These are phyloP conservation scores for Limnephilus lunatus DNA, from an alignment of 2,888 invertebrate species.

Conservation along the genomic window DNA sequence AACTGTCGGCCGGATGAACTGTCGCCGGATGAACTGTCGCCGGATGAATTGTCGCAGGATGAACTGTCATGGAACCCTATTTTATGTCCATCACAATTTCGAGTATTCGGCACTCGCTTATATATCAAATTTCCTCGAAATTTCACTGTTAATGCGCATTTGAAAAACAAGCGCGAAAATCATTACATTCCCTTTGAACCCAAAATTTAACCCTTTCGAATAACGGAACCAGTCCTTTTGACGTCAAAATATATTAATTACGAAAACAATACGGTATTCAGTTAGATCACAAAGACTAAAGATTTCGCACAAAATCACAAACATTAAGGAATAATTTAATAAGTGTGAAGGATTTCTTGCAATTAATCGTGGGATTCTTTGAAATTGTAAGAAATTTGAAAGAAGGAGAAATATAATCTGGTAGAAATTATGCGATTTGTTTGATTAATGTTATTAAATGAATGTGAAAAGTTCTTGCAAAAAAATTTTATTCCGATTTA, in stretches of 20 bases:
- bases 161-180: background rate
- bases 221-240: background rate
- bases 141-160: too few species aligned
- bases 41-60: too few species aligned
- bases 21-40: too few species aligned
- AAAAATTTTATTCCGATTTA: too few species aligned
- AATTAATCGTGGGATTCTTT: background rate
- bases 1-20: too few species aligned
- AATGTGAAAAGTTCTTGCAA: too few species aligned
- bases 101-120: too few species aligned
- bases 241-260: conserved; percentile 14
- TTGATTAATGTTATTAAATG: background rate
- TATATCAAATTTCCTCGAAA: too few species aligned
- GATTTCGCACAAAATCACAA: background rate
- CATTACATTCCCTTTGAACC: background rate
- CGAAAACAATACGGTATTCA: background rate
- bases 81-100: too few species aligned
- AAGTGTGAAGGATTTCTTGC: background rate
- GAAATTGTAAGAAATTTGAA: background rate
- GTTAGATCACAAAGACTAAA: background rate
- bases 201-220: background rate
- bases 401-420: background rate
- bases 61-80: too few species aligned
- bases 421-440: background rate
- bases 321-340: background rate